Base-by-base conservation (phyloP, 2,888 invertebrate species). In the Tromatobia lineatoria region DNA sequence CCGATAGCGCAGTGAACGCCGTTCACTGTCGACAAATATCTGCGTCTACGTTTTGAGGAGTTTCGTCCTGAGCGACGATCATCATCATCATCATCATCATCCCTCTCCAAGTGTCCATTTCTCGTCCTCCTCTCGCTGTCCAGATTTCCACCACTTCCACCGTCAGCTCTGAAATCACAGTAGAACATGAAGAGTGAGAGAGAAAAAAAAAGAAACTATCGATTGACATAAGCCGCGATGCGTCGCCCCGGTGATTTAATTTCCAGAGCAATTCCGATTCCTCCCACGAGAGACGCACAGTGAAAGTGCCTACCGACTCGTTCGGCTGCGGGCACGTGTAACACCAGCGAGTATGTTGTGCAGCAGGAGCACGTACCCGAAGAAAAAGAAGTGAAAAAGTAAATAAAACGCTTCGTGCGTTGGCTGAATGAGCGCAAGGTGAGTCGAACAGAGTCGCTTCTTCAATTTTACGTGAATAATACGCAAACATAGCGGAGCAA, bases 221-320 rank as follows among this genome's bases (percentile, higher is more conserved):
- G 42, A 67, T 67, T 50, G 64, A 47, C 50, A 11, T n/a, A 61
- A 34, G 34, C 8, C 38, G 34, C 64, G 64, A 64, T 38, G 64
- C 8, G 64, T 38, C 29, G 34, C 50, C n/a, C 42, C 38, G 64
- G 34, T 38, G 64, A 20, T 64, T 64, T 61, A 34, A 50, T 69
- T 80, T 83, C 71, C 61, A 34, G 74, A 66, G 75, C 50, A 80
- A 83, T 80, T 80, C 45, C 50, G 54, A 57, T 80, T 79, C 54
- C 69, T 69, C 66, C 69, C 69, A 70, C 73, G 54, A 54, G 59
- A 61, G 45, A 42, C 13, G 8, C 38, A 20, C 34, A 64, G 71
- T 45, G 83, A 83, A 80, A 80, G 80, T 83, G 38, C 66, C 57
- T 57, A 20, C 13, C 29, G 20, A 64, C 54, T 66, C 61, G 61